Percentiles rank a stretch among this genome's conserved stretches.
Evolutionary conservation across 2,797 vertebrate genomes (phyloP).

Genomic region (Fratercula arctica): DNA sequence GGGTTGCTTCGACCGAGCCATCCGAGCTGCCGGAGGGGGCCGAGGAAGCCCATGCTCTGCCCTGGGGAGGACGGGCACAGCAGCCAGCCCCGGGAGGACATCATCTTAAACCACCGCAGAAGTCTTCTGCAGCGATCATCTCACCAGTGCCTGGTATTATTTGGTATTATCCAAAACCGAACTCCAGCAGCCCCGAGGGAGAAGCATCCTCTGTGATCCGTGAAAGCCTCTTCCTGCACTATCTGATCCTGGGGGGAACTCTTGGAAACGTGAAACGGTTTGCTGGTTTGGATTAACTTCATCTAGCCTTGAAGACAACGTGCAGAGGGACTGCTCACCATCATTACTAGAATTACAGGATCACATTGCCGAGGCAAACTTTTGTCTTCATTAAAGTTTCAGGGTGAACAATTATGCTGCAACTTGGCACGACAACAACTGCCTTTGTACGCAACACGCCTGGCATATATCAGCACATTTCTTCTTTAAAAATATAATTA

Average conservation of each 20-base stretch:
- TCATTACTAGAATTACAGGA: not conserved
- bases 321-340: not conserved
- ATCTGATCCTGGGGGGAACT: not conserved
- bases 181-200: not conserved
- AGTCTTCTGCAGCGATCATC: not conserved
- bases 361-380: not conserved
- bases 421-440: constrained; percentile 12
- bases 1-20: accelerated
- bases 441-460: not conserved
- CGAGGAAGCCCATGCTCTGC: not conserved
- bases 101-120: not conserved
- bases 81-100: not conserved
- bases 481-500: constrained; percentile 21
- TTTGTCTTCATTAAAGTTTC: constrained; percentile 22
- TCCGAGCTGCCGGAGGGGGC: accelerated
- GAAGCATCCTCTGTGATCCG: not conserved
- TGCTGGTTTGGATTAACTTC: not conserved
- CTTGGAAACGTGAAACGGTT: not conserved
- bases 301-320: not conserved
- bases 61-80: not conserved
- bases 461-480: not conserved
- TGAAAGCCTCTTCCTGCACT: not conserved
- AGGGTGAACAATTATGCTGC: constrained; percentile 10
- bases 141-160: not conserved
- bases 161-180: not conserved